Percentiles rank a stretch among this genome's conserved stretches.
phyloP scores from a whole-genome alignment of 2,888 invertebrate species.

The Dryadula phaetusa region DNA sequence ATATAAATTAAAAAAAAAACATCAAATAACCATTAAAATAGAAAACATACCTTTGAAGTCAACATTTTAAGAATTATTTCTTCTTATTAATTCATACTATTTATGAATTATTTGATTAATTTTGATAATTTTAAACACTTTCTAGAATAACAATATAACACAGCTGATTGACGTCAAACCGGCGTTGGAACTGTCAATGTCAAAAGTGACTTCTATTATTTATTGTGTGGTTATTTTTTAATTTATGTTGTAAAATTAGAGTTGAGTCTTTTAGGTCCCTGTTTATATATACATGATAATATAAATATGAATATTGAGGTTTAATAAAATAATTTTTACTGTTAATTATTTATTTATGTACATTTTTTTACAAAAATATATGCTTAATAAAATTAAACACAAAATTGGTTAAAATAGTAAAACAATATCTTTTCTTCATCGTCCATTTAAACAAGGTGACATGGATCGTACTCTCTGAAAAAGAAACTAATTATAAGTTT shows the following conservation, averaged over 20 bases:
- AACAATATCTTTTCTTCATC: not conserved
- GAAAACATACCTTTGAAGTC: constrained; percentile 45
- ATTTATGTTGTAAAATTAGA: not conserved
- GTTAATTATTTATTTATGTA: not conserved
- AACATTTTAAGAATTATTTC: constrained; percentile 39
- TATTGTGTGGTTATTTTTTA: not conserved
- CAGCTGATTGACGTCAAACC: not conserved
- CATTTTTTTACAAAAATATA: not conserved
- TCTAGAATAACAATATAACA: constrained; percentile 34
- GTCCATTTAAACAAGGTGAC: constrained; percentile 31
- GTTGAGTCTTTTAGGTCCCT: not conserved
- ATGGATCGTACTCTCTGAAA: constrained; percentile 39
- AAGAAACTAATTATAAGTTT: not conserved
- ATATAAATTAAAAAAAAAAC: not conserved
- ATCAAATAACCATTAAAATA: not conserved
- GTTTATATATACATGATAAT: not conserved
- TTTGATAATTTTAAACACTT: constrained; percentile 16
- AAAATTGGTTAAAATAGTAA: not conserved
- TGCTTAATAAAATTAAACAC: not conserved
- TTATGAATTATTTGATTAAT: not conserved
- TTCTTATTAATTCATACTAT: not conserved
- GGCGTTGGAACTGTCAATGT: not conserved
- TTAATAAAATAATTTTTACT: constrained; percentile 1
- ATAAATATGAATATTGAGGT: not conserved
- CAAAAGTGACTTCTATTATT: not conserved